Conservation (phyloP, 2,888 invertebrate species). For the Meliscaeva auricollis region DNA sequence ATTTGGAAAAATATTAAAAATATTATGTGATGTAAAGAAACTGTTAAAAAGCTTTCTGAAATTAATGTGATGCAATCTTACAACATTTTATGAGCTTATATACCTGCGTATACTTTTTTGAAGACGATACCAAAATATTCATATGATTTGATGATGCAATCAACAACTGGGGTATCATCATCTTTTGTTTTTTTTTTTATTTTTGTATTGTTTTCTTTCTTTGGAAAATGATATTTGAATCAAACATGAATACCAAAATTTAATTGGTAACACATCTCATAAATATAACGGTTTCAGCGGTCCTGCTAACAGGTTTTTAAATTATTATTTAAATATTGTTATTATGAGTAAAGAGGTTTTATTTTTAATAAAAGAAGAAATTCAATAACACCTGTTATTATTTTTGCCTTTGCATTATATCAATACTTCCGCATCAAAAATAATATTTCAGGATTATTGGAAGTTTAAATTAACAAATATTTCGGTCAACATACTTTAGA, state of each 20-base stretch:
- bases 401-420: no score
- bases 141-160: not conserved
- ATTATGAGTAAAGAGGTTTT: no score
- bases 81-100: slow-evolving; percentile 1
- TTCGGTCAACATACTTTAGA: no score
- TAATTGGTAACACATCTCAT: not conserved
- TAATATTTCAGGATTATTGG: no score
- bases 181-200: not conserved
- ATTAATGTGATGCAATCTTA: slow-evolving; percentile 27
- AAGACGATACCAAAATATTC: no score
- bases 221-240: not conserved
- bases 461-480: not conserved
- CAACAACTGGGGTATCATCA: not conserved
- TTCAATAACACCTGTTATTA: no score
- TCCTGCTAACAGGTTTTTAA: no score
- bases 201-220: not conserved
- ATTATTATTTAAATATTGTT: not conserved
- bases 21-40: slow-evolving; percentile 28
- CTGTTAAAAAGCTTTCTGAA: not conserved
- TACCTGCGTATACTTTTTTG: not conserved
- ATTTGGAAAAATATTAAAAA: no score
- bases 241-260: not conserved
- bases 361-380: no score
- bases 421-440: not conserved
- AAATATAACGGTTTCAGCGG: not conserved